phyloP scores from a whole-genome alignment of 2,888 invertebrate genomes.

The Venustoraphidia nigricollis region DNA sequence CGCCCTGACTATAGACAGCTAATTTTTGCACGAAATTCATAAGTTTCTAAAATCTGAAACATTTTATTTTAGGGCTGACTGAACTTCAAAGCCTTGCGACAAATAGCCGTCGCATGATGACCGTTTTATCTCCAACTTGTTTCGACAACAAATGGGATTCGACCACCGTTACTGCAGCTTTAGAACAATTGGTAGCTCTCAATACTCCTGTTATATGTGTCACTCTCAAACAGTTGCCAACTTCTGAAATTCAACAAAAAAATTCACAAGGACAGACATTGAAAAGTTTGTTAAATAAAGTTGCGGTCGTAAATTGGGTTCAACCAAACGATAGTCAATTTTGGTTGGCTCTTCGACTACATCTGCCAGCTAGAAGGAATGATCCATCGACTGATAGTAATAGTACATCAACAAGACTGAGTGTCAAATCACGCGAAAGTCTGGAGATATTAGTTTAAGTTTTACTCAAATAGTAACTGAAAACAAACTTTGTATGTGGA shows the following conservation, averaged over 20 bases:
- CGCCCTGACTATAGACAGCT: too few relatives aligned
- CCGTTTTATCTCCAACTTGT: conserved; percentile 31
- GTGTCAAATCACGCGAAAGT: conserved; percentile 19
- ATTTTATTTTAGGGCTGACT: conserved; percentile 35
- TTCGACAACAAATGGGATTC: conserved; percentile 31
- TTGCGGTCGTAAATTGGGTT: conserved; percentile 36
- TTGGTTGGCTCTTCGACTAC: conserved; percentile 47
- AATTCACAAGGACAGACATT: conserved; percentile 33
- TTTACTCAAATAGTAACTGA: background rate
- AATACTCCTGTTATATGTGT: conserved; percentile 23
- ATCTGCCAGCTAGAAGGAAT: conserved; percentile 36
- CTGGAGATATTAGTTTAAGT: conserved; percentile 21
- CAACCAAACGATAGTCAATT: conserved; percentile 39
- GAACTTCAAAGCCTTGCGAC: conserved; percentile 35
- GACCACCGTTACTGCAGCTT: conserved; percentile 23
- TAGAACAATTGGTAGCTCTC: conserved; percentile 29
- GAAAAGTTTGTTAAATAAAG: conserved; percentile 29
- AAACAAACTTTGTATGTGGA: background rate
- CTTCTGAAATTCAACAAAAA: conserved; percentile 21
- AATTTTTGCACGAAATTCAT: background rate
- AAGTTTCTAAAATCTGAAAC: conserved; percentile 6
- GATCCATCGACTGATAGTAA: conserved; percentile 8
- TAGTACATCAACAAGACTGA: conserved; percentile 20
- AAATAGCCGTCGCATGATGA: conserved; percentile 31
- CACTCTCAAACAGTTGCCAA: conserved; percentile 28